Evolutionary conservation across 2,113 vertebrate genomes (phyloP).

Genomic region (Equus quagga): DNA sequence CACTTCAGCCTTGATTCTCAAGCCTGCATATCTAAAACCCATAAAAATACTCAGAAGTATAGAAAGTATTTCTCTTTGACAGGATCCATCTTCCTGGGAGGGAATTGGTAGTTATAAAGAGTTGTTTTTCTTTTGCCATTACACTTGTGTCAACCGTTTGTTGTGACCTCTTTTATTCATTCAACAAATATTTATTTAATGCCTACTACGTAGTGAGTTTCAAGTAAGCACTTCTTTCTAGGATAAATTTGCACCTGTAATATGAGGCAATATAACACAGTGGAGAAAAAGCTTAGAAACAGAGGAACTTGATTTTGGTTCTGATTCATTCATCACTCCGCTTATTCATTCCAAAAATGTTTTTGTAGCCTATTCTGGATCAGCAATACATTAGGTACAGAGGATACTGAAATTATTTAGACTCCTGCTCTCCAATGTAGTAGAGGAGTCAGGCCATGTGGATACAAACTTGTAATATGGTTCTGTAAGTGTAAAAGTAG

Average conservation of each 20-base stretch:
- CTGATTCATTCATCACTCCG: not conserved
- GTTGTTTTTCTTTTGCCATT: not conserved
- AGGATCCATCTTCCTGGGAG: not conserved
- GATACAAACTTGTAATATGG: not conserved
- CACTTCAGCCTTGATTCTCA: not conserved
- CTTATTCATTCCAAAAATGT: not conserved
- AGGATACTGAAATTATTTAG: not conserved
- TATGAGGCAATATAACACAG: not conserved
- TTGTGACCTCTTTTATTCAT: not conserved
- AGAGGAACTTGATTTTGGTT: conserved; percentile 30
- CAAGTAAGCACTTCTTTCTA: not conserved
- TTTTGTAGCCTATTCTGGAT: not conserved
- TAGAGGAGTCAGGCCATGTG: not conserved
- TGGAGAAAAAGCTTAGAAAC: not conserved
- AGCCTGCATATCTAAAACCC: not conserved
- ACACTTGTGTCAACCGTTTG: not conserved
- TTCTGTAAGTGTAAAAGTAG: not conserved
- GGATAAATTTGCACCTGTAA: not conserved
- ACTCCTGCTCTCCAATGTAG: not conserved
- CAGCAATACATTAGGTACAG: not conserved
- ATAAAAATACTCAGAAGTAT: not conserved
- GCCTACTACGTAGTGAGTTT: not conserved
- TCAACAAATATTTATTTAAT: not conserved
- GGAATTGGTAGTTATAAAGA: not conserved
- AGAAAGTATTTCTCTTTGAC: not conserved